Evolutionary conservation across 23 tunicate genomes (phyloP), one percentile per base, ranked within the genome.

Genomic region (Halocynthia aurantium): DNA sequence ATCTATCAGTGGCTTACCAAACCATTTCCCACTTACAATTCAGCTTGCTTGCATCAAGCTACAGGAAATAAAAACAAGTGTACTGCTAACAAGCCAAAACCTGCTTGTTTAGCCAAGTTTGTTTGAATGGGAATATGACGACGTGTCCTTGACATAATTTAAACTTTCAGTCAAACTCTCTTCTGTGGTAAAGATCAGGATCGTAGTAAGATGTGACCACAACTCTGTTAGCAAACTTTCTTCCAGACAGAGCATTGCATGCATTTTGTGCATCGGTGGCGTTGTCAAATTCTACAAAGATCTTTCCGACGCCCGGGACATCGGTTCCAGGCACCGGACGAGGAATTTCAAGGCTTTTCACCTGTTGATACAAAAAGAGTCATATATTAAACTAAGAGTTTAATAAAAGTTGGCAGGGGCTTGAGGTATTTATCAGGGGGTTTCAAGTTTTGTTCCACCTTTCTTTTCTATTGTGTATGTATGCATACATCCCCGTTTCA

Each of bases 181-280:
- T 82, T 62, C 82, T 84, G 58, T 94, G 99, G 64, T 94, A 94
- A 13, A 75, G 83, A 57, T 94, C 99, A 6, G 99, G 96, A 63
- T 94, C 99, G 53, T 83, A 94, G 72, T 80, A 94, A 6, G 99
- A 94, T 15, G 99, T 94, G 19, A 94, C 85, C 9, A 94, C 99
- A 7, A 94, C 96, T 12, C 99, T 72, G 60, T 88, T 88, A 67
- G 99, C 90, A 62, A 94, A 94, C 71, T 88, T 94, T 71, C 99
- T 70, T 8, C 99, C 99, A 13, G 95, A 88, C 74, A 94, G 81
- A 9, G 99, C 99, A 22, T 73, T 76, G 44, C 86, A 80, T 5
- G 99, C 99, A 52, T 84, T 84, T 62, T 94, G 94, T 0, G 85
- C 60, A 58, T 81, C 99, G 55, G 55, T 67, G 52, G 72, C 61